Conservation (phyloP, 2,113 vertebrate species). For the Mus pahari region DNA sequence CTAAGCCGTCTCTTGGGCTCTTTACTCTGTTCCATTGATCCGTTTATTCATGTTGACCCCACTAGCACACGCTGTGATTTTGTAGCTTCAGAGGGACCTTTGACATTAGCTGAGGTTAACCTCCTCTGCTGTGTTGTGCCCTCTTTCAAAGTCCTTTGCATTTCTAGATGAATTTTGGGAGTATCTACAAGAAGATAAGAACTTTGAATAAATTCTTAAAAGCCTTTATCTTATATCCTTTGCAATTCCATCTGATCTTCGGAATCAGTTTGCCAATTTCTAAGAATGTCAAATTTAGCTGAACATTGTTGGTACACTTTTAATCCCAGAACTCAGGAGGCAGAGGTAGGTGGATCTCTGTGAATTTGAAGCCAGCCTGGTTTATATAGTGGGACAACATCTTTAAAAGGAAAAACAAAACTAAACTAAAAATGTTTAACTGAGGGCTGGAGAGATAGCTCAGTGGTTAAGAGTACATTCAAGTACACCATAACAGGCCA, state of each 20-base stretch:
- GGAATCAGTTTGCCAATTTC: conserved; percentile 7
- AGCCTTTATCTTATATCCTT: background rate
- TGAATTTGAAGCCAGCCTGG: background rate
- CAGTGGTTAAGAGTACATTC: no score
- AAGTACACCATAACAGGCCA: no score
- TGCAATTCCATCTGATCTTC: conserved; percentile 53
- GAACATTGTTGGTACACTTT: background rate
- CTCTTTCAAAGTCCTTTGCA: conserved; percentile 15
- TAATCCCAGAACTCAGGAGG: background rate
- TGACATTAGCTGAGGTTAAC: conserved; percentile 15
- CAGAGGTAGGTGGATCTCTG: background rate
- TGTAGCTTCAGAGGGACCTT: conserved; percentile 24
- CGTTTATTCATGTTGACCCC: background rate
- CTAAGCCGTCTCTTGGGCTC: no score
- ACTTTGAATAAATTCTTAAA: conserved; percentile 48
- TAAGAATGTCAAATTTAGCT: background rate
- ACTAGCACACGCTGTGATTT: background rate
- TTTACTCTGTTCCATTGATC: background rate
- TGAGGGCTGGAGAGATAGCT: background rate
- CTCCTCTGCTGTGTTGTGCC: conserved; percentile 27
- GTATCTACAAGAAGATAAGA: conserved; percentile 13
- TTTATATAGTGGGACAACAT: background rate
- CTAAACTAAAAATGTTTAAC: background rate
- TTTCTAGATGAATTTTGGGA: conserved; percentile 44
- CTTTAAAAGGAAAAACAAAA: background rate